Conservation (phyloP, 2,113 vertebrate genomes). For the Aplodontia rufa region DNA sequence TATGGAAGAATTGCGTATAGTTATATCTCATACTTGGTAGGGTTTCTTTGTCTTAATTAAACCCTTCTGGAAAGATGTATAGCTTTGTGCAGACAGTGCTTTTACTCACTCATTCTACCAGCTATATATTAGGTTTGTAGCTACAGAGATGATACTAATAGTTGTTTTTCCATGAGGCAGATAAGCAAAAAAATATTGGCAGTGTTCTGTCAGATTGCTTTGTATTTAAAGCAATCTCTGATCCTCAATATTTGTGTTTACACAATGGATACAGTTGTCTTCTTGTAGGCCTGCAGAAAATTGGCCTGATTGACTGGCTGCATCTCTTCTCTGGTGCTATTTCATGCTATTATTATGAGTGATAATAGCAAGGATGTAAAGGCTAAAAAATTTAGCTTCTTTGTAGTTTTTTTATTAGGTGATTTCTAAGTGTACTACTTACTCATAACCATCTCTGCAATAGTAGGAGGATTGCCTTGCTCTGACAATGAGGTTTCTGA, state of each 20-base stretch:
- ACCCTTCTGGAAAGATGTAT: background rate
- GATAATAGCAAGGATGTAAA: conserved; percentile 47
- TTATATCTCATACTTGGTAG: background rate
- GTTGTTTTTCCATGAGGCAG: background rate
- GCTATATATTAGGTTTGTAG: background rate
- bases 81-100: conserved; percentile 6
- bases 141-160: background rate
- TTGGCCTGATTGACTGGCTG: conserved; percentile 53
- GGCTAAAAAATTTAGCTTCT: conserved; percentile 63
- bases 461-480: conserved; percentile 15
- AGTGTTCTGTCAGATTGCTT: conserved; percentile 51
- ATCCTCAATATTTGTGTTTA: conserved; percentile 66
- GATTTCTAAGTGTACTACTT: conserved; percentile 54
- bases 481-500: conserved; percentile 60
- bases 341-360: conserved; percentile 46
- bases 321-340: conserved; percentile 48
- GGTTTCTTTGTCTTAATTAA: conserved; percentile 15
- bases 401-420: conserved; percentile 71
- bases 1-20: background rate
- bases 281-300: conserved; percentile 58
- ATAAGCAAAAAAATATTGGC: background rate
- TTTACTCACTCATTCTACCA: conserved; percentile 28
- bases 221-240: conserved; percentile 71
- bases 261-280: conserved; percentile 64
- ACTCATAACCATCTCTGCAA: conserved; percentile 57